These are phyloP conservation scores for Mesocentrotus franciscanus DNA, from an alignment of 53 echinoderm and acorn worm species.

Conservation along the genomic window DNA sequence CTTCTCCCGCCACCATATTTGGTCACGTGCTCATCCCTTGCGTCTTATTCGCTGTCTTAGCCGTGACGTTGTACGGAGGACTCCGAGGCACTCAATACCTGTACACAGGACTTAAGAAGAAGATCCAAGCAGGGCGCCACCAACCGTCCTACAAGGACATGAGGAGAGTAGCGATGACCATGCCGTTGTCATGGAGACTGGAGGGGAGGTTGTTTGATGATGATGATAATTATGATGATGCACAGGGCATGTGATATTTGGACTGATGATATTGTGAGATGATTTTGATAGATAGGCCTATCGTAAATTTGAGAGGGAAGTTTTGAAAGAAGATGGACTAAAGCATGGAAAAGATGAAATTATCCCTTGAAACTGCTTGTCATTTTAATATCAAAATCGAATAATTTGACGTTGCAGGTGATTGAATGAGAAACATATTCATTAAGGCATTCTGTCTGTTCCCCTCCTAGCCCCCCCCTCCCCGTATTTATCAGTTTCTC, in stretches of 20 bases:
- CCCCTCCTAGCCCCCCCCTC: not conserved
- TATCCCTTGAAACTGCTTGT: too few relatives aligned
- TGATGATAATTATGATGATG: not conserved
- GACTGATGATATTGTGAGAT: not conserved
- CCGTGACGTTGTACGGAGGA: constrained; percentile 6
- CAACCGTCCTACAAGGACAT: constrained; percentile 25
- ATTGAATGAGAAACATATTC: too few relatives aligned
- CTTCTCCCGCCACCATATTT: constrained; percentile 28
- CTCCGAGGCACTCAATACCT: constrained; percentile 30
- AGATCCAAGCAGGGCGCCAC: not conserved
- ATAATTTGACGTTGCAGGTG: too few relatives aligned
- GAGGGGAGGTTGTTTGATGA: not conserved
- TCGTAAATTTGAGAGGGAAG: not conserved
- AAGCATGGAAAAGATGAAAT: too few relatives aligned
- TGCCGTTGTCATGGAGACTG: constrained; percentile 14
- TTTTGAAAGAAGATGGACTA: too few relatives aligned
- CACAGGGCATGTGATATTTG: not conserved
- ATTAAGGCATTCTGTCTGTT: not conserved
- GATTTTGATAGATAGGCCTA: not conserved
- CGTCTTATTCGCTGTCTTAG: not conserved
- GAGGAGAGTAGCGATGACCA: not conserved
- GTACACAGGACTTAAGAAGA: not conserved
- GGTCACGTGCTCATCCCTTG: constrained; percentile 32
- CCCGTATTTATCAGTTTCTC: too few relatives aligned
- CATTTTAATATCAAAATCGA: too few relatives aligned